phyloP scores from a whole-genome alignment of 2,113 vertebrate genomes.

The Geothlypis trichas region DNA sequence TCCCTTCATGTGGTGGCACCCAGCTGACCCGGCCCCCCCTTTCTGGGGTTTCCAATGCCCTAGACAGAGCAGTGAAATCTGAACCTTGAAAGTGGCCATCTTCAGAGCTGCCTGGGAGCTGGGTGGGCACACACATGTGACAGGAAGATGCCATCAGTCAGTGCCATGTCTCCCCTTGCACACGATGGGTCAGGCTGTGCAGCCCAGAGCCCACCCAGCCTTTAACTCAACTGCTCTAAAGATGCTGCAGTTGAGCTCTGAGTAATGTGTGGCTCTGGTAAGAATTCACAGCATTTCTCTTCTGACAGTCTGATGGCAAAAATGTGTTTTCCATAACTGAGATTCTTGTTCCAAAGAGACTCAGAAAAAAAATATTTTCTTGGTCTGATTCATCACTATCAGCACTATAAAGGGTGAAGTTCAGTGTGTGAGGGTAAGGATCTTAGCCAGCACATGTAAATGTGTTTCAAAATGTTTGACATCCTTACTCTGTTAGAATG shows the following conservation, averaged over 20 bases:
- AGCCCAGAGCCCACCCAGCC: background rate
- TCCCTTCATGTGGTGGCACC: background rate
- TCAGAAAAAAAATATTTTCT: background rate
- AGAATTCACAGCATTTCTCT: background rate
- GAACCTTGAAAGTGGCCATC: background rate
- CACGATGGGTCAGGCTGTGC: accelerated
- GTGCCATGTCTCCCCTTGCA: background rate
- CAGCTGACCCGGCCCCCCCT: background rate
- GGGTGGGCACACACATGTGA: background rate
- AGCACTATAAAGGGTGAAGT: background rate
- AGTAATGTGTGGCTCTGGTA: background rate
- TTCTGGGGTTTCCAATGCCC: background rate
- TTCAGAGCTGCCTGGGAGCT: background rate
- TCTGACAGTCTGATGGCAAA: background rate
- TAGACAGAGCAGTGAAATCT: background rate
- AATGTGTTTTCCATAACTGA: background rate
- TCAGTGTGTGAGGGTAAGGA: background rate
- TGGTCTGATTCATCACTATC: background rate
- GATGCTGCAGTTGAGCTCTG: background rate
- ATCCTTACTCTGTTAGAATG: background rate
- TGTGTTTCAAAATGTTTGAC: background rate
- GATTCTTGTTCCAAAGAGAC: background rate
- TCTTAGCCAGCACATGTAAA: background rate
- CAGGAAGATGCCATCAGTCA: background rate
- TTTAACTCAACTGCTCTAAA: background rate